Conservation (phyloP, 2,888 invertebrate species). For the Xylota sylvarum region DNA sequence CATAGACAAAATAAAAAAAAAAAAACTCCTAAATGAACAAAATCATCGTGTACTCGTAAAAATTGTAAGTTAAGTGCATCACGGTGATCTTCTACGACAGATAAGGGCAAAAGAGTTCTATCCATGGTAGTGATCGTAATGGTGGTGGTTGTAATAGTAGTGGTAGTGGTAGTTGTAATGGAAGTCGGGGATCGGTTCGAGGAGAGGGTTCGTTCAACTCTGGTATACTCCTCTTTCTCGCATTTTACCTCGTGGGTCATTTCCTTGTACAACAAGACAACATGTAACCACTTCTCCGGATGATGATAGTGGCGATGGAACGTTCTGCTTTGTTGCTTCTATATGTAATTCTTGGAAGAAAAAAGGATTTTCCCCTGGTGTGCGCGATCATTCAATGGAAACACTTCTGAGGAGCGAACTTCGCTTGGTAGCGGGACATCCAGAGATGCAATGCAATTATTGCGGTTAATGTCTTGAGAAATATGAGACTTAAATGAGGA, state of each 20-base stretch:
- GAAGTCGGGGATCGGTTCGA: constrained; percentile 31
- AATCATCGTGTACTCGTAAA: constrained; percentile 69
- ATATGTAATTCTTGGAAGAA: constrained; percentile 40
- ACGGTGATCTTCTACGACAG: constrained; percentile 65
- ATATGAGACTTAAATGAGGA: constrained; percentile 11
- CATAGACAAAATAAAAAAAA: neutral
- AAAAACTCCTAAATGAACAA: constrained; percentile 35
- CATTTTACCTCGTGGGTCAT: constrained; percentile 64
- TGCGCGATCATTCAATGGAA: constrained; percentile 50
- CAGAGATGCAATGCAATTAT: constrained; percentile 47
- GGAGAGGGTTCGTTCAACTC: constrained; percentile 68
- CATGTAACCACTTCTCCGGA: constrained; percentile 56
- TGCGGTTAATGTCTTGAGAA: constrained; percentile 48
- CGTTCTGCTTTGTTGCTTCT: constrained; percentile 55
- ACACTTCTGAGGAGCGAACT: neutral
- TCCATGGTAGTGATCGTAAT: neutral
- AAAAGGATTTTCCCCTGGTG: constrained; percentile 51
- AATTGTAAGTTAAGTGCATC: constrained; percentile 67
- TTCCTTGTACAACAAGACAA: constrained; percentile 64
- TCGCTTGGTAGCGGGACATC: constrained; percentile 11
- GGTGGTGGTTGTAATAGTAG: neutral
- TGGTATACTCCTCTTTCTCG: constrained; percentile 30
- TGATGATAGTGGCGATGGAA: constrained; percentile 12
- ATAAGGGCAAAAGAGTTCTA: constrained; percentile 69
- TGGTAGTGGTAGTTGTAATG: constrained; percentile 16